Evolutionary conservation across 2,888 invertebrate species (phyloP).

Genomic region (Rhagonycha lutea): DNA sequence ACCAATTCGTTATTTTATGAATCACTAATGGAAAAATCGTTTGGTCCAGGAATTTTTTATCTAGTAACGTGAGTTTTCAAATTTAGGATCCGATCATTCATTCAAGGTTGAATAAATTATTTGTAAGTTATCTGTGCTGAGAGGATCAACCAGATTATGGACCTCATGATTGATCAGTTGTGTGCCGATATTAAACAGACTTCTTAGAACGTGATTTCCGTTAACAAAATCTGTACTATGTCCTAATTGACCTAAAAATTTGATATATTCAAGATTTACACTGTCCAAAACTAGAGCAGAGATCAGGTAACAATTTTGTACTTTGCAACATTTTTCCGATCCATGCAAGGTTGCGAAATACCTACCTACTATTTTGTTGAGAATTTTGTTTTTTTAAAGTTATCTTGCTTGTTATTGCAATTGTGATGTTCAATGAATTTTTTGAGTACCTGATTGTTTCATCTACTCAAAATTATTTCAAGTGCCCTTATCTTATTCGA

Average conservation of each 20-base stretch:
- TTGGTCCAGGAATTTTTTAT: background rate
- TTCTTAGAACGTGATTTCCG: background rate
- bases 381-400: too few relatives aligned
- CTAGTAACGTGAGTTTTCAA: background rate
- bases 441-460: background rate
- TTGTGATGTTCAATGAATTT: too few relatives aligned
- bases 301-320: too few relatives aligned
- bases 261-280: background rate
- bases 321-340: too few relatives aligned
- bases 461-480: background rate
- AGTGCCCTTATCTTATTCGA: background rate
- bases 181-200: background rate
- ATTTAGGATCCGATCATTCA: background rate
- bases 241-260: background rate
- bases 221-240: background rate
- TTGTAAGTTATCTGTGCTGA: background rate
- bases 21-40: background rate
- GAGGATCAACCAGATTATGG: background rate
- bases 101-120: background rate
- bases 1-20: background rate
- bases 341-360: too few relatives aligned
- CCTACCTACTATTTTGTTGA: too few relatives aligned
- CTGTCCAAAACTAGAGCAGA: background rate
- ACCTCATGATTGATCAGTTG: background rate
- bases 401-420: too few relatives aligned